Percentiles rank a stretch among this genome's conserved stretches.
These are phyloP conservation scores for Mylabris phalerata DNA, from an alignment of 1,140 invertebrate species.

Conservation along the genomic window DNA sequence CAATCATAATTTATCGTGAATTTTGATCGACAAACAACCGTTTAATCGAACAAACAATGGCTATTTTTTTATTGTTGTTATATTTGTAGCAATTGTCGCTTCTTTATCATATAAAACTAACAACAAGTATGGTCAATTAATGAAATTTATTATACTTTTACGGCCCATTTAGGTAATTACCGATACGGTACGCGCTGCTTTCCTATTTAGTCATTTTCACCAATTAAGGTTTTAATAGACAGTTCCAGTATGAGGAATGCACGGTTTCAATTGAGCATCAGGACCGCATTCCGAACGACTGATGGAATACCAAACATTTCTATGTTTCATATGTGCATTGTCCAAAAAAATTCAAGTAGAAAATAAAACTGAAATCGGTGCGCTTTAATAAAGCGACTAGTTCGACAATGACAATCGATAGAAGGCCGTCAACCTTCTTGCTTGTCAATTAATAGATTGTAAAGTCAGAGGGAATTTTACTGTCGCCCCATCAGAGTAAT, in stretches of 20 bases:
- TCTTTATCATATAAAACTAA: slow-evolving; percentile 4
- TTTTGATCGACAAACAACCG: slow-evolving; percentile 7
- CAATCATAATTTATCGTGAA: too few relatives aligned
- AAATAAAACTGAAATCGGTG: too few relatives aligned
- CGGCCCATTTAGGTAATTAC: slow-evolving; percentile 14
- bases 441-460: slow-evolving; percentile 8
- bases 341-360: too few relatives aligned
- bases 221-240: slow-evolving; percentile 3
- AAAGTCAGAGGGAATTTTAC: slow-evolving; percentile 7
- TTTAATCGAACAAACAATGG: neutral
- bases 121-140: slow-evolving; percentile 8
- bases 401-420: too few relatives aligned
- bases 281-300: too few relatives aligned
- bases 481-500: slow-evolving; percentile 5
- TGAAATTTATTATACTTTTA: slow-evolving; percentile 15
- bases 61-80: slow-evolving; percentile 2
- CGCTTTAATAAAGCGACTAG: too few relatives aligned
- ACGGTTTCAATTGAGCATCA: too few relatives aligned
- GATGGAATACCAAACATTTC: too few relatives aligned
- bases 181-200: slow-evolving; percentile 9
- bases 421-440: neutral
- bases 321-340: too few relatives aligned
- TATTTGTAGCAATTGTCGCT: slow-evolving; percentile 14
- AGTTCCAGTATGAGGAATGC: too few relatives aligned
- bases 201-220: slow-evolving; percentile 15